Evolutionary conservation across 2,113 vertebrate genomes (phyloP).

Genomic region (Pongo abelii): DNA sequence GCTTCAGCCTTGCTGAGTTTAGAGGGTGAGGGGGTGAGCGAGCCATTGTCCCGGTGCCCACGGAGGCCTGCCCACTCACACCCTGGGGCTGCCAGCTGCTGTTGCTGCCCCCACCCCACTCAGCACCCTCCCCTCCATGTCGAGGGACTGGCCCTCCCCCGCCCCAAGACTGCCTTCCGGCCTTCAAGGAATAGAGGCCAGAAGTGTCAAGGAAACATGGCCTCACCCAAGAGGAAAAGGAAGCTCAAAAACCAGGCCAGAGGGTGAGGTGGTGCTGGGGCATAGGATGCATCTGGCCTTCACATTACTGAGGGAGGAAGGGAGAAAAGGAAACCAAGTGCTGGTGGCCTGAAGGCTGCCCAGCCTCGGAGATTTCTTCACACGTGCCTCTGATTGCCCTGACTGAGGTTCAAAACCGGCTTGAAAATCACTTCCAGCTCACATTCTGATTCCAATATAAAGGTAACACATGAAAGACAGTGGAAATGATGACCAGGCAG

Average conservation of each 20-base stretch:
- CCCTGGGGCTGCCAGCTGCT: not conserved
- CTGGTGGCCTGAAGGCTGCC: not conserved
- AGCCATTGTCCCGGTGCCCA: accelerated
- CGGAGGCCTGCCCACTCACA: not conserved
- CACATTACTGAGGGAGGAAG: not conserved
- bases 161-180: not conserved
- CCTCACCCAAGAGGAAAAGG: not conserved
- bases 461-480: not conserved
- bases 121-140: not conserved
- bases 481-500: not conserved
- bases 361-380: not conserved
- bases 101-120: not conserved
- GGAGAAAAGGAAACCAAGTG: not conserved
- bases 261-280: not conserved
- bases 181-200: not conserved
- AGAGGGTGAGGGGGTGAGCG: not conserved
- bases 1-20: not conserved
- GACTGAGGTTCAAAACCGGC: not conserved
- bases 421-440: not conserved
- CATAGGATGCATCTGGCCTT: not conserved
- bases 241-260: not conserved
- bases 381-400: not conserved
- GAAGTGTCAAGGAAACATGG: not conserved
- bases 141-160: not conserved
- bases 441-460: not conserved